Base-by-base conservation (phyloP, 1,140 invertebrate species). In the Heliconius congener region DNA sequence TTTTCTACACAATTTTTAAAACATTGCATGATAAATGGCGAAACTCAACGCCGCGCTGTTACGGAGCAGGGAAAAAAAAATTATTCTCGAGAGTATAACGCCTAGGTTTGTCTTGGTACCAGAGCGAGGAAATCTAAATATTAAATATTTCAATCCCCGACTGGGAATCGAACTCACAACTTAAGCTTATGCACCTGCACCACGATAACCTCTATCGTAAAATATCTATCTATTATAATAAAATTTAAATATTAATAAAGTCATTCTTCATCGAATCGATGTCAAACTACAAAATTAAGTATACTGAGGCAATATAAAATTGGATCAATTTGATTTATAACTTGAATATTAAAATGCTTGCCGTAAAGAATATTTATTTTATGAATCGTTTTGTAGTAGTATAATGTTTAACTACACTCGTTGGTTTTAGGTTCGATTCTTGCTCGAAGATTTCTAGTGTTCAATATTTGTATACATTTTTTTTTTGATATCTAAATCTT, bases 311-410 rank as follows among this genome's bases (percentile, higher is more conserved):
- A 66, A 27, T 66, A 66, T 66, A 66, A 30, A 66, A 66, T 66
- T 13, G n/a, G 60, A 66, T 30, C 60, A 27, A 11, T 66, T 66
- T 66, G 60, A 66, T 66, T 66, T 66, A 66, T 66, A 27, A 66
- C 60, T 66, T 30, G 23, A 66, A 66, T 30, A 66, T 66, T 66
- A 66, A 66, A 66, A 60, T 60, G 23, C 42, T 50, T 73, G 37
- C 46, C 39, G 39, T 73, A 73, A 73, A 73, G 74, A 34, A 75
- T 57, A 60, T 75, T 75, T 34, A 42, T 75, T 37, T 27, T 66
- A 66, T 27, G 4, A 27, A 52, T 19, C 16, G 5, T 13, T n/a
- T 11, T 66, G 2, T 6, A 23, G 11, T 66, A 11, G 60, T 23
- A n/a, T 3, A 66, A 4, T 66, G 60, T 23, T 19, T 57, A 46